Percentiles rank a stretch among this genome's conserved stretches.
phyloP scores from a whole-genome alignment of 2,888 invertebrate species.

The Antheraea yamamai region DNA sequence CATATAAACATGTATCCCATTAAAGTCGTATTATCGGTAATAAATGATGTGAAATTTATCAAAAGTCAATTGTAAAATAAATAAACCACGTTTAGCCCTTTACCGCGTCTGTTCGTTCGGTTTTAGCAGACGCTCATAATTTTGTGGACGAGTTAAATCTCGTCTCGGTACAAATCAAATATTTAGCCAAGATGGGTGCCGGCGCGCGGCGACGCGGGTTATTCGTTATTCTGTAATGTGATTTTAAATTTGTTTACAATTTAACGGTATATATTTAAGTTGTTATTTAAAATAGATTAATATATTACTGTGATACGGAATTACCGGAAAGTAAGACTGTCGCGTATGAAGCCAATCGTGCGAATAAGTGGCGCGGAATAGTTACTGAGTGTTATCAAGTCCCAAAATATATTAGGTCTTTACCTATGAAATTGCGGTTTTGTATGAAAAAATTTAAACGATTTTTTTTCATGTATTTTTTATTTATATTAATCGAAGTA shows the following conservation, averaged over 20 bases:
- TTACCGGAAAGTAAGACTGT: too few species aligned
- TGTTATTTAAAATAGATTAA: not conserved
- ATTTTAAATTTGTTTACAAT: not conserved
- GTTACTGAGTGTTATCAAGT: too few species aligned
- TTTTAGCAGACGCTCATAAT: conserved; percentile 57
- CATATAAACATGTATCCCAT: too few species aligned
- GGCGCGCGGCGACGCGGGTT: conserved; percentile 13
- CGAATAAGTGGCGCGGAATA: too few species aligned
- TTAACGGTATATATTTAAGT: not conserved
- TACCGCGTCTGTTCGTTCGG: conserved; percentile 26
- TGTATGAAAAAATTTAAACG: too few species aligned
- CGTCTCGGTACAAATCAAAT: conserved; percentile 73
- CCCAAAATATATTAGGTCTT: too few species aligned
- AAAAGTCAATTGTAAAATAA: not conserved
- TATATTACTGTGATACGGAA: not conserved
- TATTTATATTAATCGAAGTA: too few species aligned
- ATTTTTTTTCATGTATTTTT: too few species aligned
- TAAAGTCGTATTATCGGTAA: not conserved
- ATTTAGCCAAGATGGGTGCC: conserved; percentile 56
- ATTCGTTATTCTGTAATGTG: conserved; percentile 1
- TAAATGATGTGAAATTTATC: not conserved
- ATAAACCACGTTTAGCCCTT: not conserved
- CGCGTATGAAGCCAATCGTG: too few species aligned
- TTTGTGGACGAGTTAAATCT: conserved; percentile 60
- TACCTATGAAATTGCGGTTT: too few species aligned